These are phyloP conservation scores for Sitta europaea DNA, from an alignment of 2,113 vertebrate species.

Conservation along the genomic window DNA sequence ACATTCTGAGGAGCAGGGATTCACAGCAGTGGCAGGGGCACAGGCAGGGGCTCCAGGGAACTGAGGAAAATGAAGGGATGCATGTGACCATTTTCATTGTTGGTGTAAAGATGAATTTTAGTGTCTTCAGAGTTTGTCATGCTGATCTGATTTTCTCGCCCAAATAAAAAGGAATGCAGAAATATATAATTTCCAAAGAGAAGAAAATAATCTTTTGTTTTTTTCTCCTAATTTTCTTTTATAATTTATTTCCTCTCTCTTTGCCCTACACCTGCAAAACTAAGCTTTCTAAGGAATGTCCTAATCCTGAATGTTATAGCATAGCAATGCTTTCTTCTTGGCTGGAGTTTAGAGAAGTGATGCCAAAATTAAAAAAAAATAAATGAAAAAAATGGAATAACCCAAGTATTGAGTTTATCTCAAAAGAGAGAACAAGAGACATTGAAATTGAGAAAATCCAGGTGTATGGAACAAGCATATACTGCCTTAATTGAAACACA, in stretches of 20 bases:
- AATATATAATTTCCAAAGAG: background rate
- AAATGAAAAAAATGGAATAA: background rate
- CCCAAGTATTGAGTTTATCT: background rate
- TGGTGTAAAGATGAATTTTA: background rate
- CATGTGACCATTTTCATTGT: background rate
- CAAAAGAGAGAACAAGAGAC: background rate
- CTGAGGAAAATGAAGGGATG: accelerated
- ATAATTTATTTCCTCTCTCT: background rate
- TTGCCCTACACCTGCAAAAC: background rate
- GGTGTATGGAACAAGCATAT: background rate
- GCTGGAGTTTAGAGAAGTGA: background rate
- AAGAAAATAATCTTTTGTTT: background rate
- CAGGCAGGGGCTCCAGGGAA: background rate
- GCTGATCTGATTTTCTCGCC: background rate
- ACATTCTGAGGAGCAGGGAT: background rate
- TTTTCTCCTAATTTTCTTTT: background rate
- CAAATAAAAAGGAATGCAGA: background rate
- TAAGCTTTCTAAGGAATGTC: background rate
- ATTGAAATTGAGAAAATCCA: background rate
- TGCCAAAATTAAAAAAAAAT: background rate
- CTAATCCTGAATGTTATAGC: background rate
- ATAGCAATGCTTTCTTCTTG: background rate
- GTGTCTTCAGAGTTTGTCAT: background rate
- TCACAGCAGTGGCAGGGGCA: background rate
- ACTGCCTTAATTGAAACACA: background rate